Base-by-base conservation (phyloP, 2,888 invertebrate species). In the Oscheius sp. region DNA sequence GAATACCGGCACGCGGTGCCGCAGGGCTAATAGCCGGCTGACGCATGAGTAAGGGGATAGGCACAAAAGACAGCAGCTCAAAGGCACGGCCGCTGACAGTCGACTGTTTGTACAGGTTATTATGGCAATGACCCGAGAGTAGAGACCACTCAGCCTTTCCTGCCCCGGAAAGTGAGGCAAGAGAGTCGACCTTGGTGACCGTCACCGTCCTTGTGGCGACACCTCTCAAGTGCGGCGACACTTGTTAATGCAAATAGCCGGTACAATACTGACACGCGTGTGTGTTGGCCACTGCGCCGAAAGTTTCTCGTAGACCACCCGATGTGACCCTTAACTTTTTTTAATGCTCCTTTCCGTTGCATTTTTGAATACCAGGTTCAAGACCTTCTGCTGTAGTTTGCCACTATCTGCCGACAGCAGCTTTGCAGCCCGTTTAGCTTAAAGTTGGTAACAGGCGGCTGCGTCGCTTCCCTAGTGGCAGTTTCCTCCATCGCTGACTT, bases 231-330 rank as follows among this genome's bases (percentile, higher is more conserved):
- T 68, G 68, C 68, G 68, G 53, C 68, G 68, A 68, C 68, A 68
- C 68, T 68, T 68, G 68, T 68, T 68, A 68, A 68, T 68, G 68
- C 68, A 68, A 68, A 68, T 68, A 68, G 68, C 68, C 68, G 68
- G 55, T 55, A 68, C 68, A 68, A 68, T 68, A 68, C 68, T 53
- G 68, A 55, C 55, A 68, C 42, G 68, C 68, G 68, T 68, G 66
- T 50, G 29, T 11, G 59, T 58, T 62, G 62, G 62, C 62, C 21
- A 21, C 21, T 42, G 42, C 42, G 4, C 7, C 4, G 42, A 21
- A 21, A 21, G 42, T 42, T 42, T 42, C 42, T 42, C 42, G 42
- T 42, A 42, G 42, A 42, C 42, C 42, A 42, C 42, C 42, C 42
- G 42, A 42, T 42, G 42, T 3, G 42, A 42, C 42, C 3, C 42